A percentile compares a stretch with the other conserved stretches of the same genome.
phyloP scores from a whole-genome alignment of 2,888 invertebrate species.

The Platynereis dumerilii region DNA sequence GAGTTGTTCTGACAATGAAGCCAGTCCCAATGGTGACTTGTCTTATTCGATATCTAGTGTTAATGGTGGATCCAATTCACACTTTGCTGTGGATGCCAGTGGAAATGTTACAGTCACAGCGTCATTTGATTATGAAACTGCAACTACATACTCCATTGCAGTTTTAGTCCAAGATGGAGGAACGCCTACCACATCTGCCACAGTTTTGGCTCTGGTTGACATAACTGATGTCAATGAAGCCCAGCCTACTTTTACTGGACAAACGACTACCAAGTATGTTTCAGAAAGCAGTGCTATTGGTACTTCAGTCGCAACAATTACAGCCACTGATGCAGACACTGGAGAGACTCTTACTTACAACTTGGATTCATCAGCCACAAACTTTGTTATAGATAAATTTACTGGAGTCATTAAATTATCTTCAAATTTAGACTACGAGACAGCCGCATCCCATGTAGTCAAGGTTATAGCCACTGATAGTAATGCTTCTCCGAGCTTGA shows the following conservation, averaged over 20 bases:
- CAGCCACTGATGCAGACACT: conserved; percentile 3
- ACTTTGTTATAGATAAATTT: not conserved
- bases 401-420: not conserved
- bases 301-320: conserved; percentile 2
- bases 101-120: not conserved
- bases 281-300: not conserved
- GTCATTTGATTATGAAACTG: conserved; percentile 7
- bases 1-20: conserved; percentile 36
- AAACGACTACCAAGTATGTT: not conserved
- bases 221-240: conserved; percentile 9
- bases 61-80: not conserved
- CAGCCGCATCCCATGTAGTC: not conserved
- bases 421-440: not conserved
- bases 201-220: not conserved
- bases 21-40: not conserved
- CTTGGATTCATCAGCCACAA: not conserved
- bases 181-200: not conserved
- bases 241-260: not conserved
- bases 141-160: not conserved
- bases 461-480: not conserved
- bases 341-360: not conserved
- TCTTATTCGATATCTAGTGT: not conserved
- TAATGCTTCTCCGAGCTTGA: not conserved
- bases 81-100: not conserved
- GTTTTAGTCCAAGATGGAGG: not conserved